A percentile compares a stretch with the other conserved stretches of the same genome.
Evolutionary conservation across 2,797 vertebrate species (phyloP).

Genomic region (Staurois parvus): DNA sequence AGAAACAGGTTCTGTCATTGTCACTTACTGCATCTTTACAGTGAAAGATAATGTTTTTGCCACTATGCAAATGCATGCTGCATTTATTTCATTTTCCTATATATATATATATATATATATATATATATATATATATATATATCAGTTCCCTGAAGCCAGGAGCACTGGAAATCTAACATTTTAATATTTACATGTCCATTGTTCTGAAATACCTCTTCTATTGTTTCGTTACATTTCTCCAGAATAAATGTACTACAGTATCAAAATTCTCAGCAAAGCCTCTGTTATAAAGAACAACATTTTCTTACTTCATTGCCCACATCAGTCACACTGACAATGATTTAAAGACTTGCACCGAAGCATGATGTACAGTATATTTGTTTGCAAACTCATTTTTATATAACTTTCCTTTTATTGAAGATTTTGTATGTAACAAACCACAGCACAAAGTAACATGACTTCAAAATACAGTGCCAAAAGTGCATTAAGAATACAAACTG

Average conservation of each 20-base stretch:
- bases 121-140: too few species aligned
- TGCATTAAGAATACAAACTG: too few species aligned
- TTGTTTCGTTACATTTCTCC: neutral
- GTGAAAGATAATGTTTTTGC: too few species aligned
- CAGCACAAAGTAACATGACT: too few species aligned
- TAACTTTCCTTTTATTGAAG: too few species aligned
- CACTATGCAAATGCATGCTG: too few species aligned
- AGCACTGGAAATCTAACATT: neutral
- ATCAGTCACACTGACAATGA: slow-evolving; percentile 31
- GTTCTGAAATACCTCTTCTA: neutral
- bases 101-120: too few species aligned
- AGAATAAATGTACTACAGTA: slow-evolving; percentile 13
- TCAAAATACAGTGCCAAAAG: too few species aligned
- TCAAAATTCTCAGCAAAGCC: slow-evolving; percentile 15
- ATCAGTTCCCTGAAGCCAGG: neutral
- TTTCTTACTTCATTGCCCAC: slow-evolving; percentile 12
- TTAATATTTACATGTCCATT: neutral
- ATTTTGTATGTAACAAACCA: too few species aligned
- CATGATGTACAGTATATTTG: slow-evolving; percentile 18
- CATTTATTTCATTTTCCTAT: neutral
- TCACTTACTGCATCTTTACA: too few species aligned
- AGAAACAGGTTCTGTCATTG: too few species aligned
- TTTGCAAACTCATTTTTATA: slow-evolving; percentile 6
- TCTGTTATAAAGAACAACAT: neutral
- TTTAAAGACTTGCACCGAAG: slow-evolving; percentile 20